Evolutionary conservation across 1,140 invertebrate genomes (phyloP).

Genomic region (Akabosia matsudoensis): DNA sequence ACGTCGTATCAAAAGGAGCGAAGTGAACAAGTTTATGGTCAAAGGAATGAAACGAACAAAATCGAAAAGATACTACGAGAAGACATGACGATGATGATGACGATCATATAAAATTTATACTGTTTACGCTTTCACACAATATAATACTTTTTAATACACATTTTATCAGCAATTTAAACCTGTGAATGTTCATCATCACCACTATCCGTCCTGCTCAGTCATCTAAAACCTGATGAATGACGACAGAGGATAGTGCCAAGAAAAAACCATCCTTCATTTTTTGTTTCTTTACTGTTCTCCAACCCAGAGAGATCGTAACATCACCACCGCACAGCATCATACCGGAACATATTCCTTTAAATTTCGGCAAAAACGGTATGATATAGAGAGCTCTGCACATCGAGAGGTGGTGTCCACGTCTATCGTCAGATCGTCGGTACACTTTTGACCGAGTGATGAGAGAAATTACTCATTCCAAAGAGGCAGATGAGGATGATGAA

Average conservation of each 20-base stretch:
- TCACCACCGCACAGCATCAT: not conserved
- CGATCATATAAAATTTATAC: not conserved
- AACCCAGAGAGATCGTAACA: not conserved
- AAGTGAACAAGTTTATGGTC: slow-evolving; percentile 1
- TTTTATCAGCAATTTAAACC: not conserved
- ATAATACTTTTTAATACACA: not conserved
- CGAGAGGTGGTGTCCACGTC: not conserved
- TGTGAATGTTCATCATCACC: not conserved
- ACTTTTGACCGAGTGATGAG: slow-evolving; percentile 18
- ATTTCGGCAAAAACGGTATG: not conserved
- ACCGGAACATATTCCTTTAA: too few relatives aligned
- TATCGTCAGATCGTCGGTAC: slow-evolving; percentile 3
- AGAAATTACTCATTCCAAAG: slow-evolving; percentile 22
- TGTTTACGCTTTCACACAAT: not conserved
- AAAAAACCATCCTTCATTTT: slow-evolving; percentile 15
- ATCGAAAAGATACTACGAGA: not conserved
- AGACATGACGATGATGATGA: not conserved
- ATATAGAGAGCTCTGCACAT: not conserved
- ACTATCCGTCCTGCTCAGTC: slow-evolving; percentile 4
- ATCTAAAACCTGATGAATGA: slow-evolving; percentile 17
- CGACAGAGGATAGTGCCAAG: slow-evolving; percentile 10
- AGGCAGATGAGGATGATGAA: slow-evolving; percentile 8
- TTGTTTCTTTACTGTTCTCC: too few relatives aligned
- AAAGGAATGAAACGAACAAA: not conserved
- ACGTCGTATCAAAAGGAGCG: not conserved